These are phyloP conservation scores for Corydoras maculifer DNA, from an alignment of 2,113 vertebrate genomes.

Conservation along the genomic window DNA sequence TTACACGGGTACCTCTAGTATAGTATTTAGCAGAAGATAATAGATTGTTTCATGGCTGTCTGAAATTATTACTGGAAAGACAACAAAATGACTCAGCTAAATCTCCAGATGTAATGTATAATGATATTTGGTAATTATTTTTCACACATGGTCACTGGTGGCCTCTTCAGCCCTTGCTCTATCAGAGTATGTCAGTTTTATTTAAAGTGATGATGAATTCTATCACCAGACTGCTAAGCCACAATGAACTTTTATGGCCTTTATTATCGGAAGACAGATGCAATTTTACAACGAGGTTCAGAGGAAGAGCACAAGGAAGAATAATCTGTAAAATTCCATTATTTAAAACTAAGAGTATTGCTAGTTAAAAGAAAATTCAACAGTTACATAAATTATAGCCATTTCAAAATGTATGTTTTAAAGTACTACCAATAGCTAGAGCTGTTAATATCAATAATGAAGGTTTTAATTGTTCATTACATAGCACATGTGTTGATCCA, in stretches of 20 bases:
- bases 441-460: too few species aligned
- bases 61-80: too few species aligned
- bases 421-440: too few species aligned
- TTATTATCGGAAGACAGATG: slow-evolving; percentile 23
- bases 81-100: too few species aligned
- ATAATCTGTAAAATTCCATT: not conserved
- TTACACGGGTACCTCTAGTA: too few species aligned
- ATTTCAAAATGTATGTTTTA: too few species aligned
- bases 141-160: not conserved
- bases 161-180: slow-evolving; percentile 1
- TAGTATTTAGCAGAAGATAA: too few species aligned
- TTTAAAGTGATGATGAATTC: slow-evolving; percentile 32
- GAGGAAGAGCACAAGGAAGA: not conserved
- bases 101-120: too few species aligned
- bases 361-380: not conserved
- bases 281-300: slow-evolving; percentile 10
- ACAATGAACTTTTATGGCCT: slow-evolving; percentile 14
- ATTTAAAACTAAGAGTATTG: not conserved
- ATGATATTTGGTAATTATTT: not conserved
- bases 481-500: too few species aligned
- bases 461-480: too few species aligned
- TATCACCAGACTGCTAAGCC: slow-evolving; percentile 15
- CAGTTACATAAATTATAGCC: not conserved
- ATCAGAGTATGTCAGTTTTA: slow-evolving; percentile 19
- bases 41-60: too few species aligned